Conservation (phyloP, 2,113 vertebrate species). For the Gallinago jamesoni region DNA sequence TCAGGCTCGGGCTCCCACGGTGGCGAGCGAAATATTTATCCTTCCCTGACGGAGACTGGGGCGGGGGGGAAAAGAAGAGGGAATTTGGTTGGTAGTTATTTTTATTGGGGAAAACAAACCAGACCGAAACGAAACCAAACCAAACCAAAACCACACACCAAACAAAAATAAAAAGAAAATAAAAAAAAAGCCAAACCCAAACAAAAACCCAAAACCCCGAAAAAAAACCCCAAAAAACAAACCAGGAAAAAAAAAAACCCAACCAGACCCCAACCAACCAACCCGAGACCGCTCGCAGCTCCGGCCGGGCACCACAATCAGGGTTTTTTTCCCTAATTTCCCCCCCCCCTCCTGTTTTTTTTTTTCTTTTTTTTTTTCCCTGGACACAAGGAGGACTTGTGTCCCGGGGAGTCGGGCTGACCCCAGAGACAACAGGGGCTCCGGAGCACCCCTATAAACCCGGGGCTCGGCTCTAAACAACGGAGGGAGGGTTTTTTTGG, state of each 20-base stretch:
- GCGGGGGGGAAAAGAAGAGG: too few relatives aligned
- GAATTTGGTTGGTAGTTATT: not conserved
- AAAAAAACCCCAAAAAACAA: too few relatives aligned
- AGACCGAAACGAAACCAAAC: not conserved
- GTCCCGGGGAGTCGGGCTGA: not conserved
- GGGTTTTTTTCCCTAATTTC: too few relatives aligned
- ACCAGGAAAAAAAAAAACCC: too few relatives aligned
- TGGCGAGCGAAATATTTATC: not conserved
- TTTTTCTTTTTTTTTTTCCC: too few relatives aligned
- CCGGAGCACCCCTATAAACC: too few relatives aligned
- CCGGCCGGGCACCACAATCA: too few relatives aligned
- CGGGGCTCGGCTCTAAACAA: not conserved
- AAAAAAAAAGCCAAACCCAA: too few relatives aligned
- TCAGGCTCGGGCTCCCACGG: not conserved
- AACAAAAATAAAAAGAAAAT: not conserved
- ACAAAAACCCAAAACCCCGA: too few relatives aligned
- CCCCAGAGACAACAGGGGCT: not conserved
- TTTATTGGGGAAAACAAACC: not conserved
- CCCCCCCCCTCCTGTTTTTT: too few relatives aligned
- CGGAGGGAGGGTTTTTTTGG: fast-evolving
- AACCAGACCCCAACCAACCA: not conserved
- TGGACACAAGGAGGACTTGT: not conserved
- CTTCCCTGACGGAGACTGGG: not conserved
- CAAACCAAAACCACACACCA: too few relatives aligned
- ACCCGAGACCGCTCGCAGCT: not conserved